Evolutionary conservation across 1,140 invertebrate species (phyloP), one percentile per base, ranked within the genome.

Genomic region (Musca domestica): DNA sequence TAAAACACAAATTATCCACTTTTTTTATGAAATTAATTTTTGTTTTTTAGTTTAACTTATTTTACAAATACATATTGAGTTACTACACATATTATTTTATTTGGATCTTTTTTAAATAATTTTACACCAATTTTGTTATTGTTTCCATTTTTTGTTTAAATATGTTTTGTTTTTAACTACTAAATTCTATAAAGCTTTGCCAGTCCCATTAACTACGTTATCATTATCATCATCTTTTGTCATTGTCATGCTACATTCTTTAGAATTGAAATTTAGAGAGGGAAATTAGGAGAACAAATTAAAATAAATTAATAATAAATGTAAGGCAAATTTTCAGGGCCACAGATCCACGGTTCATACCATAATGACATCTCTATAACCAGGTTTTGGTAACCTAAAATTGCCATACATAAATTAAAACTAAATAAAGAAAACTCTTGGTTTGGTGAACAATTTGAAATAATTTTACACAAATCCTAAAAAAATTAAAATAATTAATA

Each of bases 121-220:
- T 65, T 51, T 65, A 61, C 56, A 61, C 56, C 56, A 61, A 61
- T 61, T n/a, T 51, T 22, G 20, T 51, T 30, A 25, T 14, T 58
- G 34, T 41, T 41, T 41, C 10, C 34, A 27, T 58, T 25, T 58
- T 27, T 27, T 27, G 9, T 52, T 52, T 17, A 19, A 52, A 2
- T 19, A 9, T 52, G 23, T 48, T 63, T n/a, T 64, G 3, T 48
- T 48, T 64, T 58, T 58, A 30, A 34, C 7, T 61, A 34, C 56
- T 61, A 61, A 61, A 34, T 61, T 61, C 56, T 61, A 61, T 61
- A 61, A 61, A 61, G 56, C 56, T 61, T 61, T 61, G 41, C 56
- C 56, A 61, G 56, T 61, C 56, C 56, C 49, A 52, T 52, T 52
- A 52, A 52, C 22, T 52, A 20, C 49, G 17, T 52, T 52, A 23